These are phyloP conservation scores for Ophiodon elongatus DNA, from an alignment of 2,113 vertebrate genomes.

Conservation along the genomic window DNA sequence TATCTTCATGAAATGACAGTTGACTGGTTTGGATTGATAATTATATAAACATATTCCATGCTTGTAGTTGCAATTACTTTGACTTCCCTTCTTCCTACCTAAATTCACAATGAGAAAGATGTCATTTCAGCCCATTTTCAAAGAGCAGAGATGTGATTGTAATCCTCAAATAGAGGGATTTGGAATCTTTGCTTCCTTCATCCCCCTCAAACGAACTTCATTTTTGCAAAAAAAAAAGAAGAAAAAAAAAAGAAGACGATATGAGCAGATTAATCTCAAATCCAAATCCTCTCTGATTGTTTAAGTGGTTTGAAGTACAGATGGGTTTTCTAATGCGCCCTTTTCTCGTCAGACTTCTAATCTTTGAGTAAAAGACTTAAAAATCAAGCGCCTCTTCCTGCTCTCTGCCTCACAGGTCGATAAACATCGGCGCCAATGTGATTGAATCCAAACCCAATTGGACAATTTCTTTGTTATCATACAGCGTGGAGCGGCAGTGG, in stretches of 20 bases:
- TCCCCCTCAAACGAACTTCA: constrained; percentile 36
- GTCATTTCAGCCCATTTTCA: background rate
- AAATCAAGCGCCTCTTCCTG: background rate
- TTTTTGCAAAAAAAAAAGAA: constrained; percentile 25
- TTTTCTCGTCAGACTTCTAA: constrained; percentile 21
- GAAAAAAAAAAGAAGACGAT: constrained; percentile 22
- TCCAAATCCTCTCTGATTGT: constrained; percentile 47
- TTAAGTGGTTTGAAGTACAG: constrained; percentile 24
- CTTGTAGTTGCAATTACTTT: background rate
- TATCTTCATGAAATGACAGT: background rate
- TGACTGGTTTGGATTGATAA: background rate
- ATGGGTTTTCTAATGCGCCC: constrained; percentile 14
- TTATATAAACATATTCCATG: background rate
- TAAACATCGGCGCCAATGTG: background rate
- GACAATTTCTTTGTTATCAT: constrained; percentile 6
- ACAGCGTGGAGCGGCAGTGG: background rate
- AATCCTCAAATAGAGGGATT: constrained; percentile 54
- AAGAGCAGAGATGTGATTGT: constrained; percentile 24
- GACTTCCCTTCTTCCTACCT: too few relatives aligned
- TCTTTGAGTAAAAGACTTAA: constrained; percentile 4
- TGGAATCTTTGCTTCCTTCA: constrained; percentile 21
- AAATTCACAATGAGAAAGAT: too few relatives aligned
- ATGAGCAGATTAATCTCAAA: constrained; percentile 49
- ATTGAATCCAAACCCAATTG: constrained; percentile 18
- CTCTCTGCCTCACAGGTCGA: constrained; percentile 31